These are phyloP conservation scores for Germaria angustata DNA, from an alignment of 2,888 invertebrate genomes.

Conservation along the genomic window DNA sequence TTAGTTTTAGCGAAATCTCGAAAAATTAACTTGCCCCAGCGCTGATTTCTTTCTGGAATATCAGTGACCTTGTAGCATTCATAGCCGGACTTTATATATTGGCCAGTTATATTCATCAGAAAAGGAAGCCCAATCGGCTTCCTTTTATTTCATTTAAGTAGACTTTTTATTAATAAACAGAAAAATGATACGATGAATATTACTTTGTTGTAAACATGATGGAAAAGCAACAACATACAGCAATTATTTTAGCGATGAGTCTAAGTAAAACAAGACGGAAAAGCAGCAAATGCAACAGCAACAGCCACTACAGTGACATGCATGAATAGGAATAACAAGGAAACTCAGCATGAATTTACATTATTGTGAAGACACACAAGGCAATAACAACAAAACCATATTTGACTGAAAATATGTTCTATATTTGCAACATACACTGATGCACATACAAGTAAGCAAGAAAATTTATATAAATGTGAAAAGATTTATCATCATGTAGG, in stretches of 20 bases:
- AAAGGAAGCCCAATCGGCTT: too few species aligned
- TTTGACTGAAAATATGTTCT: slow-evolving; percentile 17
- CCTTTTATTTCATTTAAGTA: background rate
- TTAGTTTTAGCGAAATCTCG: too few species aligned
- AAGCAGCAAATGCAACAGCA: slow-evolving; percentile 19
- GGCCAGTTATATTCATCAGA: too few species aligned
- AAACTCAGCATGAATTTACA: slow-evolving; percentile 42
- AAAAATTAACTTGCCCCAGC: too few species aligned
- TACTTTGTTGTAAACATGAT: slow-evolving; percentile 51
- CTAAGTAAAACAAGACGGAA: slow-evolving; percentile 2
- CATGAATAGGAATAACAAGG: slow-evolving; percentile 26
- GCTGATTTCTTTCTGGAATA: too few species aligned
- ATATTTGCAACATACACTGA: slow-evolving; percentile 1
- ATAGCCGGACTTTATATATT: too few species aligned
- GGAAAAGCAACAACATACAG: slow-evolving; percentile 58
- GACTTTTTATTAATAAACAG: slow-evolving; percentile 12
- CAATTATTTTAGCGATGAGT: slow-evolving; percentile 55
- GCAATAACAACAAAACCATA: slow-evolving; percentile 28
- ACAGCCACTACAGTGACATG: background rate
- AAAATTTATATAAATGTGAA: slow-evolving; percentile 31
- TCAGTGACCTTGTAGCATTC: too few species aligned
- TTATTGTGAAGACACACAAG: slow-evolving; percentile 21
- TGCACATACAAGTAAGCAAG: background rate
- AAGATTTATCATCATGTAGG: slow-evolving; percentile 44
- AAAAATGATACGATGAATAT: slow-evolving; percentile 11